Percentiles rank a stretch among this genome's conserved stretches.
Evolutionary conservation across 35 echinoderm and acorn worm species (phyloP).

Genomic region (Patiria miniata): DNA sequence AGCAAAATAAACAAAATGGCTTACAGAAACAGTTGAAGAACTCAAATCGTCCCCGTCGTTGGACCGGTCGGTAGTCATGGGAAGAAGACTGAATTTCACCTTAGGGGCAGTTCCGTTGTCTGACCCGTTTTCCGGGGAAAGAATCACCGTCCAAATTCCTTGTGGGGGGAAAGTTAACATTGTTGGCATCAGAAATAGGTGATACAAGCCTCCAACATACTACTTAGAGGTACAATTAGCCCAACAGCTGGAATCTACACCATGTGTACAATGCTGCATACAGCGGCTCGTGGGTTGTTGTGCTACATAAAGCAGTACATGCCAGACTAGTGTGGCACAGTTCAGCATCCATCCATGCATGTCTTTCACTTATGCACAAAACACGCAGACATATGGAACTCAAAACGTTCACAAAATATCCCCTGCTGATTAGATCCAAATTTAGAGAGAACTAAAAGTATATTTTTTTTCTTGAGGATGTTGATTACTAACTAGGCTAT

Average conservation of each 20-base stretch:
- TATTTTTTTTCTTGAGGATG: too few species aligned
- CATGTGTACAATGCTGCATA: constrained; percentile 20
- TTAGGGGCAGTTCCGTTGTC: constrained; percentile 88
- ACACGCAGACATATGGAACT: constrained; percentile 19
- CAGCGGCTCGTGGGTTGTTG: background rate
- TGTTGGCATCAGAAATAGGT: constrained; percentile 33
- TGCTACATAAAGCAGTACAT: constrained; percentile 29
- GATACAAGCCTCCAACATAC: background rate
- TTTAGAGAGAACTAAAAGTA: too few species aligned
- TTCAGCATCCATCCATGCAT: constrained; percentile 26
- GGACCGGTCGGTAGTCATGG: constrained; percentile 98
- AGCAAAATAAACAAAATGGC: background rate
- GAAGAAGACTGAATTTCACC: constrained; percentile 94
- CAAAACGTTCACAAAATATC: constrained; percentile 29
- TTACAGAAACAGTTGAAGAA: constrained; percentile 43
- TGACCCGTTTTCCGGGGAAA: constrained; percentile 87
- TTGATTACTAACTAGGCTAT: constrained; percentile 48
- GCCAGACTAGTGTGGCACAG: constrained; percentile 13
- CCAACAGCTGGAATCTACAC: constrained; percentile 34
- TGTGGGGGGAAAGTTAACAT: constrained; percentile 99
- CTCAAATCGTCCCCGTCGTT: constrained; percentile 81
- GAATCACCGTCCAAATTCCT: constrained; percentile 98
- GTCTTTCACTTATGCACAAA: constrained; percentile 19
- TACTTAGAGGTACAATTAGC: constrained; percentile 12
- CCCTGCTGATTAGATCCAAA: background rate